Percentiles rank a stretch among this genome's conserved stretches.
Evolutionary conservation across 2,797 vertebrate species (phyloP).

Genomic region (Melanotaenia parkinsoni): DNA sequence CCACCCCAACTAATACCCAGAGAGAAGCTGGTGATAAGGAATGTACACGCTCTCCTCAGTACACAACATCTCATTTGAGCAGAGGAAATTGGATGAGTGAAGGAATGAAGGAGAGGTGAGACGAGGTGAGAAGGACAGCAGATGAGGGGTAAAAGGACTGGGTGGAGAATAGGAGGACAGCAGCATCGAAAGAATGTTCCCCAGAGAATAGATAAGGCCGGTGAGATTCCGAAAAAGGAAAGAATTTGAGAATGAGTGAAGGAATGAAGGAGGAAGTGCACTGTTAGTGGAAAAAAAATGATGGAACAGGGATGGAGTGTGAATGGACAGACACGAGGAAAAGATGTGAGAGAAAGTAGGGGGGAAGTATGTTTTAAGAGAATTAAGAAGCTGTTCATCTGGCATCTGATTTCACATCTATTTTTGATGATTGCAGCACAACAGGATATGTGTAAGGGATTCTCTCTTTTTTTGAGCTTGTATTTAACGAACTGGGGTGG

Average conservation of each 20-base stretch:
- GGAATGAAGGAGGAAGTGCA: constrained; percentile 9
- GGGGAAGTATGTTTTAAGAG: background rate
- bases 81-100: constrained; percentile 81
- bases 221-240: constrained; percentile 22
- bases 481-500: background rate
- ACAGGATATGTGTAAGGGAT: background rate
- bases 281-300: constrained; percentile 7
- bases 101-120: constrained; percentile 53
- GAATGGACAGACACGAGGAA: background rate
- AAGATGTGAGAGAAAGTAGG: background rate
- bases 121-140: constrained; percentile 65
- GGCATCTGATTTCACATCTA: background rate
- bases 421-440: background rate
- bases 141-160: constrained; percentile 51
- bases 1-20: constrained; percentile 65
- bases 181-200: constrained; percentile 52
- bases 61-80: constrained; percentile 80
- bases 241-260: constrained; percentile 52
- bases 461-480: background rate
- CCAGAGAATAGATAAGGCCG: constrained; percentile 59
- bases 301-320: background rate
- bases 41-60: constrained; percentile 68
- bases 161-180: constrained; percentile 48
- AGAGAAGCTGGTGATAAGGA: constrained; percentile 75
- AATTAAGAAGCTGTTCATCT: background rate